Percentiles rank a stretch among this genome's conserved stretches.
Conservation (phyloP, 1,140 invertebrate species). For the Radopholus similis region DNA sequence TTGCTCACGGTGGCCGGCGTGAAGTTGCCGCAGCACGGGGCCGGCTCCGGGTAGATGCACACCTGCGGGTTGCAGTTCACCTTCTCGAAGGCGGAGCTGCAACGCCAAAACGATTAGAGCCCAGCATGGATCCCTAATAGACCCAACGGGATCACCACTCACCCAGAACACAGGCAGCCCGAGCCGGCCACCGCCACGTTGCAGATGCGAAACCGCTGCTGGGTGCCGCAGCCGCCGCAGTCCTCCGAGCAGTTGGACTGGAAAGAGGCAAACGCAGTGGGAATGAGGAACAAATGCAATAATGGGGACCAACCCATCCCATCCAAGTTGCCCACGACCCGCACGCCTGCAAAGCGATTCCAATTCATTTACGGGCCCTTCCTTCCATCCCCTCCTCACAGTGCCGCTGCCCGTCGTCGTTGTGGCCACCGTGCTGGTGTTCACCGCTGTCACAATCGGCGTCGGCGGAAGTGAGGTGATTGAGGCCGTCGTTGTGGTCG, state of each 20-base stretch:
- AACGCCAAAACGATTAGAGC: not conserved
- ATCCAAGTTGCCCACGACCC: conserved; percentile 24
- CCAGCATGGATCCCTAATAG: not conserved
- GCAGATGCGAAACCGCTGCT: conserved; percentile 27
- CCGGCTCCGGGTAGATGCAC: conserved; percentile 14
- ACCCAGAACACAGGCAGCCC: not conserved
- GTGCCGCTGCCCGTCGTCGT: not conserved
- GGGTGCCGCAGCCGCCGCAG: conserved; percentile 23
- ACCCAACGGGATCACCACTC: conserved; percentile 2
- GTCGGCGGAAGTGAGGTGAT: not conserved
- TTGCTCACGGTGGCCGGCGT: conserved; percentile 17
- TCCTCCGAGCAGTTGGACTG: conserved; percentile 19
- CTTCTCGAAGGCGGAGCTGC: conserved; percentile 25
- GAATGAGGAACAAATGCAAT: not conserved
- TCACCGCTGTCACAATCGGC: not conserved
- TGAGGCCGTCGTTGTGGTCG: not conserved
- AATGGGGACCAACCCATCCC: conserved; percentile 14
- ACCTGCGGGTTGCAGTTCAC: conserved; percentile 18
- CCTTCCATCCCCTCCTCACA: not conserved
- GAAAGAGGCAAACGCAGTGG: not conserved
- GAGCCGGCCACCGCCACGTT: not conserved
- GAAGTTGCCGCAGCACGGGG: conserved; percentile 13
- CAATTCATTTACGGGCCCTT: not conserved
- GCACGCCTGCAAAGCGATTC: conserved; percentile 4
- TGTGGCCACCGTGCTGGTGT: not conserved